Evolutionary conservation across 1,140 invertebrate species (phyloP), one percentile per base, ranked within the genome.

Genomic region (Brachionus manjavacas): DNA sequence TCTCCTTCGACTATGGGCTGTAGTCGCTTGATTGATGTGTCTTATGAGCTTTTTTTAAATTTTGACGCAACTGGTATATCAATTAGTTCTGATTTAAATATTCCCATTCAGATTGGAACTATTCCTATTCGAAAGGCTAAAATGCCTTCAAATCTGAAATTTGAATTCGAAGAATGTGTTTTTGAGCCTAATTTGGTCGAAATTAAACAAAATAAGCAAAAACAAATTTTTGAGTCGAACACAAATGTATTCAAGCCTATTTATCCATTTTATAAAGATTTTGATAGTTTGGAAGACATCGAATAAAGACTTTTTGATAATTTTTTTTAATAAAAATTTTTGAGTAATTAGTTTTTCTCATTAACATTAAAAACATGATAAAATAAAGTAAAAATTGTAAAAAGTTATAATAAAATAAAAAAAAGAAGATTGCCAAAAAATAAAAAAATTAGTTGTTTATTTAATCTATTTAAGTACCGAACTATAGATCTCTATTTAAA

Each of bases 261-360:
- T 1, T 81, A 81, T 68, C 79, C 79, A n/a, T 81, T 28, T 81
- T 81, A 81, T 43, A 68, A 64, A 35, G 72, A 76, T 49, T 76
- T 25, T 76, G 11, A 43, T 14, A 49, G 7, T 12, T 43, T 49
- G 12, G 31, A 41, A n/a, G 35, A 72, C 2, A 39, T 35, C 31
- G 31, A 35, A 35, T 35, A 35, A 35, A 7, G 0, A 35, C 6
- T 35, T 0, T 0, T 35, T 6, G 7, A 35, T 0, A 7, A 7
- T 35, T 35, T 35, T 35, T 35, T 35, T 7, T 35, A 39, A n/a
- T 7, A 0, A 72, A 14, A 12, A 39, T 35, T 41, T 72, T 16
- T 41, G 31, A 60, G 9, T 20, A 6, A 4, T 55, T 55, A n/a
- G 3, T 55, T 55, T 55, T 20, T 55, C n/a, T 16, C 11, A 23